phyloP scores from a whole-genome alignment of 1,140 invertebrate genomes.

The Pantala flavescens region DNA sequence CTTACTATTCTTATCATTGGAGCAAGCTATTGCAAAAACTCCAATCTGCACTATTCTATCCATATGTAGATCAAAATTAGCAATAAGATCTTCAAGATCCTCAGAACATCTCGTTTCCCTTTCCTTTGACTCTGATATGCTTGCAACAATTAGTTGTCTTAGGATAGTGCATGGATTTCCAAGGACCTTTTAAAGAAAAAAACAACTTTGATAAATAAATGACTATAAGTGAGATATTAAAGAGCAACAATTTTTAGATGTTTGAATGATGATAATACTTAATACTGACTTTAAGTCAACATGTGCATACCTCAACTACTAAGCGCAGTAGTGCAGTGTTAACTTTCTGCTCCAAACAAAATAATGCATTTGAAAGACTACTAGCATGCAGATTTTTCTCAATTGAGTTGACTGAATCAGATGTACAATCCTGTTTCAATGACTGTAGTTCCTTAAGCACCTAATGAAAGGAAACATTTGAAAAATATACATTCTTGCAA shows the following conservation, averaged over 20 bases:
- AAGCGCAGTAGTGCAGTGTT: constrained; percentile 36
- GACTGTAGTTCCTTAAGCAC: neutral
- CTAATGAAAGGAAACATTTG: neutral
- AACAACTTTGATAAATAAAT: constrained; percentile 28
- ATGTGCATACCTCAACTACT: constrained; percentile 33
- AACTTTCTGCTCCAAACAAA: constrained; percentile 35
- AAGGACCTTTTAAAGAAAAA: neutral
- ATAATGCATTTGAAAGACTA: constrained; percentile 33
- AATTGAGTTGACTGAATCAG: constrained; percentile 25
- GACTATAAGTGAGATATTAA: constrained; percentile 19
- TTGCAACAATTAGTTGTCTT: neutral
- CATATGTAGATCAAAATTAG: constrained; percentile 51
- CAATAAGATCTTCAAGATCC: constrained; percentile 36
- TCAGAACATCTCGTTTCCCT: constrained; percentile 23
- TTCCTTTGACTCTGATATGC: neutral
- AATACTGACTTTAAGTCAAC: too few relatives aligned
- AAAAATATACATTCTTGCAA: too few relatives aligned
- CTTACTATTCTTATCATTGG: constrained; percentile 45
- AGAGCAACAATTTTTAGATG: too few relatives aligned
- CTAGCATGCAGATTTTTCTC: constrained; percentile 35
- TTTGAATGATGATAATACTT: too few relatives aligned
- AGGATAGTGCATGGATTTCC: neutral
- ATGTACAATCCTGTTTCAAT: neutral
- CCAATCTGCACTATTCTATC: constrained; percentile 55
- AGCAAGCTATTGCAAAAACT: constrained; percentile 54